phyloP scores from a whole-genome alignment of 2,797 vertebrate genomes.

The Galago senegalensis region DNA sequence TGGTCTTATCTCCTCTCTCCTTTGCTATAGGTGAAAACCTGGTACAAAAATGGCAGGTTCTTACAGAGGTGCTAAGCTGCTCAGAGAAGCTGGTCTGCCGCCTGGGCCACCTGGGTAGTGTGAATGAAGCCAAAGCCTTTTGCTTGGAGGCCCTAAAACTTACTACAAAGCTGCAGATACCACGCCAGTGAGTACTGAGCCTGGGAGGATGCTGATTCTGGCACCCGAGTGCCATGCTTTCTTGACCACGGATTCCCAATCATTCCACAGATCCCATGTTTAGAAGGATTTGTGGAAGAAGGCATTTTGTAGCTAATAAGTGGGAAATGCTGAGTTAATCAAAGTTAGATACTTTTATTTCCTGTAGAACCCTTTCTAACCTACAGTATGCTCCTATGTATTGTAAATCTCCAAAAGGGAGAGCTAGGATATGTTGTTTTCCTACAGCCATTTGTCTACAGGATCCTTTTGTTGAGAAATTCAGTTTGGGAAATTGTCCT shows the following conservation, averaged over 20 bases:
- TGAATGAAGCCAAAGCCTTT: conserved; percentile 94
- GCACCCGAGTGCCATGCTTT: neutral
- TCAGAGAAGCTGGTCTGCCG: conserved; percentile 91
- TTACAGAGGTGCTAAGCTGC: conserved; percentile 93
- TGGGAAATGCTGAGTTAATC: neutral
- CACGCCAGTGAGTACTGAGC: conserved; percentile 90
- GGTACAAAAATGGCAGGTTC: conserved; percentile 95
- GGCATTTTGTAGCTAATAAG: neutral
- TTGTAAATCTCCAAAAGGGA: conserved; percentile 10
- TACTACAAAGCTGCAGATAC: conserved; percentile 93
- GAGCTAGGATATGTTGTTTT: neutral
- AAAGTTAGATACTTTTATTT: conserved; percentile 30
- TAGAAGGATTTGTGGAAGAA: neutral
- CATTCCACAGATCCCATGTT: neutral
- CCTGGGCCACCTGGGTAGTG: conserved; percentile 90
- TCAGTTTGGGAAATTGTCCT: conserved; percentile 3
- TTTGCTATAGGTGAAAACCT: conserved; percentile 92
- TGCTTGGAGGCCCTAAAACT: conserved; percentile 96
- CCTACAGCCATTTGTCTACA: neutral
- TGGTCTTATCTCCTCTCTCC: neutral
- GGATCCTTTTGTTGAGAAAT: neutral
- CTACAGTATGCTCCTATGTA: neutral
- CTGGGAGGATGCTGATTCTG: neutral
- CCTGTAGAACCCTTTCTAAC: neutral
- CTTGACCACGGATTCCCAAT: neutral